Conservation (phyloP, 1,140 invertebrate species). For the Matsumurasca onukii region DNA sequence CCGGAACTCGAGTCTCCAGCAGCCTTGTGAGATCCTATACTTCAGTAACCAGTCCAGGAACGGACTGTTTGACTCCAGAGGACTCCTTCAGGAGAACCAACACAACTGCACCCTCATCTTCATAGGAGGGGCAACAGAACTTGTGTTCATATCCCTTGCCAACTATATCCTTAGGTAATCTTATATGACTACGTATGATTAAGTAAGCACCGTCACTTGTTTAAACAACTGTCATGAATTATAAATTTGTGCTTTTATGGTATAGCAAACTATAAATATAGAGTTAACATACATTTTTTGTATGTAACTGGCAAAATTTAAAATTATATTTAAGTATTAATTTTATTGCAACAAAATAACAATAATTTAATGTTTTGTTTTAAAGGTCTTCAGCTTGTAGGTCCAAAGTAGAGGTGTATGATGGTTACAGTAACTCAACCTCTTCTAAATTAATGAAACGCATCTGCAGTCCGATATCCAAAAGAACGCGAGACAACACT, state of each 20-base stretch:
- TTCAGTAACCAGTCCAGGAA: slow-evolving; percentile 59
- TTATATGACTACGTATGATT: too few relatives aligned
- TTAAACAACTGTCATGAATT: too few relatives aligned
- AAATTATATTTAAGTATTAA: too few relatives aligned
- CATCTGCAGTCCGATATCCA: slow-evolving; percentile 64
- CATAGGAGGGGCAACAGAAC: slow-evolving; percentile 63
- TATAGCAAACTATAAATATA: too few relatives aligned
- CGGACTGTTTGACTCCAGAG: slow-evolving; percentile 65
- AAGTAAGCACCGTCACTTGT: too few relatives aligned
- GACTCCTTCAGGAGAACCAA: slow-evolving; percentile 52
- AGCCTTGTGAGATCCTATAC: slow-evolving; percentile 56
- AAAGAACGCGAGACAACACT: slow-evolving; percentile 58
- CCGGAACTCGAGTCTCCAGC: background rate
- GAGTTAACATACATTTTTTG: too few relatives aligned
- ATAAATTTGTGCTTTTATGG: too few relatives aligned
- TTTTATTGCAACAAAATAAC: too few relatives aligned
- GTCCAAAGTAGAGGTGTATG: background rate
- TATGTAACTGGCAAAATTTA: too few relatives aligned
- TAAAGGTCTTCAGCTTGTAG: background rate
- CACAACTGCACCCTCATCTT: slow-evolving; percentile 65
- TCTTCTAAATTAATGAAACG: slow-evolving; percentile 54
- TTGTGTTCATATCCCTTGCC: slow-evolving; percentile 71
- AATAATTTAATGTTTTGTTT: too few relatives aligned
- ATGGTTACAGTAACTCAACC: slow-evolving; percentile 38
- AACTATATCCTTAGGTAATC: slow-evolving; percentile 73